These are phyloP conservation scores for Machimus rusticus DNA, from an alignment of 2,888 invertebrate species.

Conservation along the genomic window DNA sequence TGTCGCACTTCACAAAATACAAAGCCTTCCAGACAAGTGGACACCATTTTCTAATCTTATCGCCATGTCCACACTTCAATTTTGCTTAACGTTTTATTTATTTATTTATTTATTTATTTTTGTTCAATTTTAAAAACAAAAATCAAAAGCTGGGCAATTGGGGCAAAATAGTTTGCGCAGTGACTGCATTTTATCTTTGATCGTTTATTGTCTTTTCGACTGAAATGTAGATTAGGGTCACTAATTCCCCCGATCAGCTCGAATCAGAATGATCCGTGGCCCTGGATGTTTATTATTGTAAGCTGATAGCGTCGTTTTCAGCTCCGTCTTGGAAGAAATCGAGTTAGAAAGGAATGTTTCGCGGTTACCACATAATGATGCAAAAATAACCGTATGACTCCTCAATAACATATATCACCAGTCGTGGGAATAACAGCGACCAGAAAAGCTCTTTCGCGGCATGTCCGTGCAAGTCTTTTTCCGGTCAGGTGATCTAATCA, in stretches of 20 bases:
- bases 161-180: neutral
- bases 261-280: neutral
- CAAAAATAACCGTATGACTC: constrained; percentile 26
- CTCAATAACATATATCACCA: neutral
- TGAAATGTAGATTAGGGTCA: neutral
- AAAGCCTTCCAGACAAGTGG: constrained; percentile 8
- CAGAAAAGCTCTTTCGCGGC: neutral
- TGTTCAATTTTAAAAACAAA: neutral
- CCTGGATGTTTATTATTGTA: neutral
- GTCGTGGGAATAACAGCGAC: constrained; percentile 15
- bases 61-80: neutral
- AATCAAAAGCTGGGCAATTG: neutral
- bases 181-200: neutral
- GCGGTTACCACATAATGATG: constrained; percentile 1
- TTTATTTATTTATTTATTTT: neutral
- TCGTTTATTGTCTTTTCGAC: neutral
- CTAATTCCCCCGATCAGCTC: neutral
- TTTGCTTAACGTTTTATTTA: neutral
- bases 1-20: neutral
- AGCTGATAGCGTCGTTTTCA: neutral
- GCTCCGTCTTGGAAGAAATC: neutral
- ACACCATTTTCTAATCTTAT: constrained; percentile 1
- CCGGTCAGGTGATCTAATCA: constrained; percentile 30
- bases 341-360: neutral
- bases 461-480: neutral